Base-by-base conservation (phyloP, 2,113 vertebrate species). In the Periophthalmus modestus region DNA sequence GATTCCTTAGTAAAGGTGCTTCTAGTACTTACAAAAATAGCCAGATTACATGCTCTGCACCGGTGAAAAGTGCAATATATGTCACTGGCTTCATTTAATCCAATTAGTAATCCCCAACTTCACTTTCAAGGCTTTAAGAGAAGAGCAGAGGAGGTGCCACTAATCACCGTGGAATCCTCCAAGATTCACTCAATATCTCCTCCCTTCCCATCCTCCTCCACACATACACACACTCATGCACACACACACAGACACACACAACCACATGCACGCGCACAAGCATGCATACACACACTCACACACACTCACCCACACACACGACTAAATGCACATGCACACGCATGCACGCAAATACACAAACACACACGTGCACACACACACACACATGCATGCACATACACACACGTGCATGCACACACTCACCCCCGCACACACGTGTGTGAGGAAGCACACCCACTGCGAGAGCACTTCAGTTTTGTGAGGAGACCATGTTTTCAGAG, bases 81-180 rank as follows among this genome's bases (percentile, higher is more conserved):
- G 84, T 85, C 81, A 73, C 75, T 68, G 70, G 82, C 66, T 86
- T 43, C 72, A 69, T 83, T 87, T 87, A 85, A 89, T 92, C 88
- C 87, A 91, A 81, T 88, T 86, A 87, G 72, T 82, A 84, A 89
- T 83, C 78, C 83, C 79, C 74, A 67, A 77, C 73, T 62, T 80
- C 10, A 16, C 79, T 82, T 81, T 87, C 81, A 85, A 85, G 73
- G 78, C 74, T 69, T 81, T 67, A 88, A 62, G 63, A 66, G 70
- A 62, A 63, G 72, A 85, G 77, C 74, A 77, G 71, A 74, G 75
- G 84, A 84, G 82, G 81, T 86, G 74, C 71, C 75, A 65, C 71
- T 88, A 88, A 88, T 92, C 75, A 63, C 79, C 23, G 75, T 82
- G 81, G 82, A 89, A 88, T 87, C 78, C 82, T 50, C 28, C 0